Evolutionary conservation across 2,888 invertebrate genomes (phyloP), one percentile per base, ranked within the genome.

Genomic region (Apotomis turbidana): DNA sequence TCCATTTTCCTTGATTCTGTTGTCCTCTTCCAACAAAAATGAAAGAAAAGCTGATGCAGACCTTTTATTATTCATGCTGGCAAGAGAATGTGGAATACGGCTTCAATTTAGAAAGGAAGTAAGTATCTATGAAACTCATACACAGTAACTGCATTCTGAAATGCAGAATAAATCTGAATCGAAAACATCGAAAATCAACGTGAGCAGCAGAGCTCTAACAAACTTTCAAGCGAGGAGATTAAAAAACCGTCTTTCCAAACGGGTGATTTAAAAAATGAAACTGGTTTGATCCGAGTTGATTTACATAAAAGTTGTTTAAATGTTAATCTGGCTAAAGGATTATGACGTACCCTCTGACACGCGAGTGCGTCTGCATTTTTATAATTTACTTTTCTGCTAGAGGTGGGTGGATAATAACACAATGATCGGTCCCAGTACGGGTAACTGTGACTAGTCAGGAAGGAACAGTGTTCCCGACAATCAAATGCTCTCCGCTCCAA

Each of bases 291-390:
- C 80, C 83, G 78, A 74, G 80, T 80, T 78, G 84, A 91, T 93
- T 92, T 90, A 88, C 92, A 93, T 93, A 92, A 91, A 93, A 88
- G 89, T 91, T 90, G 90, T 92, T 90, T 91, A 93, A 91, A 93
- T 93, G 92, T 90, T 91, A 93, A 92, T 92, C 89, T 84, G 81
- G 83, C 83, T 85, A 80, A 76, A 76, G 85, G 87, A 87, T 89
- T 89, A 88, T 88, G 87, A 89, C 85, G 83, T 89, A 84, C 87
- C 87, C 89, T 87, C 83, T 85, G 87, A 85, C 83, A 80, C 80
- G 78, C 78, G 76, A 64, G 60, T 52, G 75, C 79, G 74, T 77
- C 74, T 77, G 83, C 82, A 83, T 79, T 83, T 84, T 84, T 80
- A 84, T 83, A 80, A 81, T 83, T 81, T 80, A 83, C 76, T 78